Percentiles rank a stretch among this genome's conserved stretches.
Conservation (phyloP, 2,888 invertebrate genomes). For the Cataglyphis albicans region DNA sequence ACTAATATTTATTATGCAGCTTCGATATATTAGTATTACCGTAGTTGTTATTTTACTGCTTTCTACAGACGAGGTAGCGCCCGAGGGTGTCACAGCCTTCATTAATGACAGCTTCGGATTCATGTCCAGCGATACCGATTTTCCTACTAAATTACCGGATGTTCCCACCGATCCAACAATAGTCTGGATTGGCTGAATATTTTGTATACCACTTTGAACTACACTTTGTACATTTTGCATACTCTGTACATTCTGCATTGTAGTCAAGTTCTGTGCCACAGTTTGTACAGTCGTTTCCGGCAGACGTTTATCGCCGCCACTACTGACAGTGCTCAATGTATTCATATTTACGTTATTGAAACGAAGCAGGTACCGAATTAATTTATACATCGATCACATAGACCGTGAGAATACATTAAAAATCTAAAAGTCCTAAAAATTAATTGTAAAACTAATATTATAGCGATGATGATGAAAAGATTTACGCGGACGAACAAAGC, state of each 20-base stretch:
- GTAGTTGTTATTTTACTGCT: constrained; percentile 82
- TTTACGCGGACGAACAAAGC: not conserved
- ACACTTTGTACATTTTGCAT: constrained; percentile 78
- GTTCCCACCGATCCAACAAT: constrained; percentile 80
- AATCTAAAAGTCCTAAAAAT: not conserved
- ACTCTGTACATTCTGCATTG: constrained; percentile 80
- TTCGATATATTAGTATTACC: constrained; percentile 62
- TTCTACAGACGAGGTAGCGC: constrained; percentile 79
- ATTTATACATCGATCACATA: not conserved
- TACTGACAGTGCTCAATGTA: constrained; percentile 75
- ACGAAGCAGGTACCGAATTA: constrained; percentile 45
- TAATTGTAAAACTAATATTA: not conserved
- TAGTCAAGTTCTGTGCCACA: constrained; percentile 81
- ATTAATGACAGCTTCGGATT: constrained; percentile 83
- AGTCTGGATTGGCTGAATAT: constrained; percentile 80
- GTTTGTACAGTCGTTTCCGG: constrained; percentile 80
- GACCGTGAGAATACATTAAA: not conserved
- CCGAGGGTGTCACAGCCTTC: constrained; percentile 81
- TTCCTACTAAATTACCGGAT: constrained; percentile 80
- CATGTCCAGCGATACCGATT: constrained; percentile 83
- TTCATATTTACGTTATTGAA: constrained; percentile 71
- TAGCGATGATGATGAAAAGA: not conserved
- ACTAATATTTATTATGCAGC: not conserved
- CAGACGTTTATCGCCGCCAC: constrained; percentile 80
- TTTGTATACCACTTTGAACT: constrained; percentile 81